Percentiles rank a stretch among this genome's conserved stretches.
These are phyloP conservation scores for Drosophila parabipectinata DNA, from an alignment of 1,140 invertebrate species.

Conservation along the genomic window DNA sequence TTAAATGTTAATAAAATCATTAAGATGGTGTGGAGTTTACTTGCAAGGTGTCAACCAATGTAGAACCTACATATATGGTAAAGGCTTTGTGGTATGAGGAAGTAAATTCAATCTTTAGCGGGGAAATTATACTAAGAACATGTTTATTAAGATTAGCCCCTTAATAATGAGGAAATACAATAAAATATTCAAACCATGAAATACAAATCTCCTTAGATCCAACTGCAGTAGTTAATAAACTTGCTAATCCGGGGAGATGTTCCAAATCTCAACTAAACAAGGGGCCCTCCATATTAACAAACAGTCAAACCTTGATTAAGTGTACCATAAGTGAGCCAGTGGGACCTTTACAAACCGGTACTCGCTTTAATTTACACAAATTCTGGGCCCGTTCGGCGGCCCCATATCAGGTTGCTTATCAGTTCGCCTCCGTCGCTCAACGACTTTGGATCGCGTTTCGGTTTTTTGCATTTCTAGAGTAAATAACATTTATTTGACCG, in stretches of 20 bases:
- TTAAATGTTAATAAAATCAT: constrained; percentile 10
- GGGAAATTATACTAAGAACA: not conserved
- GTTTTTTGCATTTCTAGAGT: constrained; percentile 38
- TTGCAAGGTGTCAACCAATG: not conserved
- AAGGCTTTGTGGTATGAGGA: constrained; percentile 2
- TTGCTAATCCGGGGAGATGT: not conserved
- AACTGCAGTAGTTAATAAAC: not conserved
- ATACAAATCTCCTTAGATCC: not conserved
- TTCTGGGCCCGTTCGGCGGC: constrained; percentile 10
- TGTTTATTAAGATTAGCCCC: too few species aligned
- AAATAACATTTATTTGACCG: constrained; percentile 77
- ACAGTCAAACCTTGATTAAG: constrained; percentile 13
- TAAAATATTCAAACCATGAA: not conserved
- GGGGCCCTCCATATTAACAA: constrained; percentile 2
- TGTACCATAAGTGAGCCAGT: not conserved
- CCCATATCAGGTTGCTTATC: constrained; percentile 60
- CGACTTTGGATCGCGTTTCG: constrained; percentile 26
- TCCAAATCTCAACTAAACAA: not conserved
- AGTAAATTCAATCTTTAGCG: too few species aligned
- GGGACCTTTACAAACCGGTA: constrained; percentile 40
- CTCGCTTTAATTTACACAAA: constrained; percentile 16
- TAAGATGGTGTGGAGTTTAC: constrained; percentile 1
- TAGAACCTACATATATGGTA: constrained; percentile 10
- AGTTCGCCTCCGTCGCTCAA: constrained; percentile 44
- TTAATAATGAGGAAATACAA: not conserved